A percentile compares a stretch with the other conserved stretches of the same genome.
These are phyloP conservation scores for Sclerurus mexicanus DNA, from an alignment of 2,113 vertebrate genomes.

Conservation along the genomic window DNA sequence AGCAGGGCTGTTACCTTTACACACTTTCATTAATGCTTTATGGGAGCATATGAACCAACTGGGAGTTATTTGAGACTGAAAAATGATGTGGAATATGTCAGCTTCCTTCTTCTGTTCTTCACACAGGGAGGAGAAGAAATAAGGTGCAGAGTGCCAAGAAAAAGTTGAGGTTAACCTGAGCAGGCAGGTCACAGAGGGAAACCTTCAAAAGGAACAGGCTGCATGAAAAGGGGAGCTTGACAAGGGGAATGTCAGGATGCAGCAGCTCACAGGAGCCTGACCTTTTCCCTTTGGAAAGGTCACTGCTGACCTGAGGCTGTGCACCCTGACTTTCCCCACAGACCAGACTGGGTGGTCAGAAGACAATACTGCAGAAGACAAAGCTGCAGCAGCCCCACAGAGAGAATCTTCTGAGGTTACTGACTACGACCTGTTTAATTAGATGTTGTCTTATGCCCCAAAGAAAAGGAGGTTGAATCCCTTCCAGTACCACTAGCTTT, in stretches of 20 bases:
- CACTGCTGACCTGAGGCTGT: background rate
- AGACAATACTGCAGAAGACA: too few species aligned
- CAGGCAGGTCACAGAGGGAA: background rate
- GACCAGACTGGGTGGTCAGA: background rate
- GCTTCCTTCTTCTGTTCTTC: background rate
- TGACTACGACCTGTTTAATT: background rate
- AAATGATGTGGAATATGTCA: background rate
- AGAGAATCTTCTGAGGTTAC: background rate
- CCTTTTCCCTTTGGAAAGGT: background rate
- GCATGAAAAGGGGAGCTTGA: background rate
- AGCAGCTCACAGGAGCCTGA: background rate
- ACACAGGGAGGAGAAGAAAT: background rate
- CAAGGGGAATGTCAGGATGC: background rate
- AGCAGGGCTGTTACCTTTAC: background rate
- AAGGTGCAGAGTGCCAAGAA: background rate
- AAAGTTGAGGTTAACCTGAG: background rate
- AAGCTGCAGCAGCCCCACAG: background rate
- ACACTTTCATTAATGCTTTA: background rate
- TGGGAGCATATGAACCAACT: background rate
- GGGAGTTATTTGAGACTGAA: background rate
- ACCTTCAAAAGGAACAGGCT: background rate
- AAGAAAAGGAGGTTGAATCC: background rate
- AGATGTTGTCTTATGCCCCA: background rate
- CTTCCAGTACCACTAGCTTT: background rate
- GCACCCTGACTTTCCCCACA: background rate